These are phyloP conservation scores for Temnopleurus reevesii DNA, from an alignment of 53 echinoderm and acorn worm genomes.

Conservation along the genomic window DNA sequence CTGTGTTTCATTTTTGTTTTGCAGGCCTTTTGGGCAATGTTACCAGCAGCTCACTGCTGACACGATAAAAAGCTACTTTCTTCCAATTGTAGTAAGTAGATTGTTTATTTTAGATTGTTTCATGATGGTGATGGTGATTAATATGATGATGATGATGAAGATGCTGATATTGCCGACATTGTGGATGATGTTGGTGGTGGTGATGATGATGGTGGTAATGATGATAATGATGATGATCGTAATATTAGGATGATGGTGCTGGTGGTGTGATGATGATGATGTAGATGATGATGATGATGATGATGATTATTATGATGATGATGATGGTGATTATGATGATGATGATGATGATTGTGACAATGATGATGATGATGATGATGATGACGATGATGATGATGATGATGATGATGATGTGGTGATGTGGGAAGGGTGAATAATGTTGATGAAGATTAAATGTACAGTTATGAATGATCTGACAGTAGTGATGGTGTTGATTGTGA, in stretches of 20 bases:
- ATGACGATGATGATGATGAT: conserved; percentile 59
- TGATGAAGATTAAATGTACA: neutral
- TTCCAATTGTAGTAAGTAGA: conserved; percentile 83
- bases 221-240: neutral
- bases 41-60: conserved; percentile 85
- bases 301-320: neutral
- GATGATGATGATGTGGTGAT: conserved; percentile 58
- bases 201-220: neutral
- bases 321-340: conserved; percentile 50
- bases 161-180: neutral
- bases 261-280: too few species aligned
- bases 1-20: neutral
- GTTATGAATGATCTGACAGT: neutral
- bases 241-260: neutral
- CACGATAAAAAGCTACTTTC: conserved; percentile 85
- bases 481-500: too few species aligned
- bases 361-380: conserved; percentile 62
- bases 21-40: conserved; percentile 96
- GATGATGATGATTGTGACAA: conserved; percentile 54
- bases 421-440: too few species aligned
- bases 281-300: neutral
- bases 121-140: neutral
- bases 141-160: too few species aligned
- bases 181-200: neutral
- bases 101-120: neutral